A percentile compares a stretch with the other conserved stretches of the same genome.
These are phyloP conservation scores for Dipodomys stephensi DNA, from an alignment of 2,113 vertebrate species.

Conservation along the genomic window DNA sequence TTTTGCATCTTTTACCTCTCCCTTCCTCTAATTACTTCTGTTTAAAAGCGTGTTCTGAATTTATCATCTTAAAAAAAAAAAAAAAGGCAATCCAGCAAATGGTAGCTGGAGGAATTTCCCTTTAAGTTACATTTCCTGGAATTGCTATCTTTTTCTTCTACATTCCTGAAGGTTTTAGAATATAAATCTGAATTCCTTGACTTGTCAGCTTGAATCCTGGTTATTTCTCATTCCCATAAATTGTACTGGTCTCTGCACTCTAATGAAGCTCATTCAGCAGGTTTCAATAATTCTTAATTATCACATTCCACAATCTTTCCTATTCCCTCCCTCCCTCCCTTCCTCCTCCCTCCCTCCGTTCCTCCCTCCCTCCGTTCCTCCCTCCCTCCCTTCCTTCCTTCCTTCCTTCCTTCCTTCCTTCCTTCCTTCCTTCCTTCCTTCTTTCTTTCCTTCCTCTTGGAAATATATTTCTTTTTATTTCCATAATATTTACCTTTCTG, in stretches of 20 bases:
- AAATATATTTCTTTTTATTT: not conserved
- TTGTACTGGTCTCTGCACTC: not conserved
- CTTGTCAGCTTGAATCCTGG: not conserved
- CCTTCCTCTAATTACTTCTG: slow-evolving; percentile 16
- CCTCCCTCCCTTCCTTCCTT: too few species aligned
- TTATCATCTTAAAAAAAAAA: not conserved
- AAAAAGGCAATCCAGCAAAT: not conserved
- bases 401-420: too few species aligned
- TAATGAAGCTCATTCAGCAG: not conserved
- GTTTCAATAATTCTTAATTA: not conserved
- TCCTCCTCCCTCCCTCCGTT: too few species aligned
- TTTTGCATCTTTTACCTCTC: not conserved
- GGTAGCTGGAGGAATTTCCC: not conserved
- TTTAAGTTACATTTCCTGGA: not conserved
- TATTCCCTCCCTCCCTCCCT: too few species aligned
- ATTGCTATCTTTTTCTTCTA: not conserved
- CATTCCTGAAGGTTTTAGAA: not conserved
- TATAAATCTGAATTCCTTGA: not conserved
- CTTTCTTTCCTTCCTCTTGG: not conserved
- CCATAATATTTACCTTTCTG: not conserved
- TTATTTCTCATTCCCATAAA: slow-evolving; percentile 13
- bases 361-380: too few species aligned
- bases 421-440: too few species aligned
- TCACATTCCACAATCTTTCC: slow-evolving; percentile 10
- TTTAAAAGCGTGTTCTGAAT: slow-evolving; percentile 55